Evolutionary conservation across 1,140 invertebrate species (phyloP).

Genomic region (Conopomorpha cramerella): DNA sequence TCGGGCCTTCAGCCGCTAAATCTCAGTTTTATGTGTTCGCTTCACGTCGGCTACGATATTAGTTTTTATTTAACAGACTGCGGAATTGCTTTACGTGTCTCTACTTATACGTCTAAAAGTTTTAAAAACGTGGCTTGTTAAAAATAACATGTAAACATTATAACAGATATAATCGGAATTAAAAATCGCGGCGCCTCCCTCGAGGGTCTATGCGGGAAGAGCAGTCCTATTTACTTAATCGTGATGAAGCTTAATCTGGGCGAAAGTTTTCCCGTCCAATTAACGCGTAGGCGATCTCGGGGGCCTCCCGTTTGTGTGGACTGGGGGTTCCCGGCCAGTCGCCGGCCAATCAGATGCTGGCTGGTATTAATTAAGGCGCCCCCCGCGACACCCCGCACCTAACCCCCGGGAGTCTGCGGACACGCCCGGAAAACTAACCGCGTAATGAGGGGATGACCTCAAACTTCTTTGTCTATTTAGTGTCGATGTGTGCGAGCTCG

Average conservation of each 20-base stretch:
- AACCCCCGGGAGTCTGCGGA: slow-evolving; percentile 50
- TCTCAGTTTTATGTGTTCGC: slow-evolving; percentile 59
- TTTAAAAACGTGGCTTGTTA: too few relatives aligned
- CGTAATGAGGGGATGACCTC: slow-evolving; percentile 59
- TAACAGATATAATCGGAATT: too few relatives aligned
- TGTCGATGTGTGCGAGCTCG: too few relatives aligned
- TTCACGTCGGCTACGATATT: slow-evolving; percentile 56
- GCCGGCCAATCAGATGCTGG: slow-evolving; percentile 50
- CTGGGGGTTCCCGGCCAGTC: slow-evolving; percentile 24
- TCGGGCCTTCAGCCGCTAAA: slow-evolving; percentile 47
- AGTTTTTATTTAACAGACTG: too few relatives aligned
- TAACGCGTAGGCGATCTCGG: slow-evolving; percentile 52
- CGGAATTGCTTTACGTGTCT: too few relatives aligned
- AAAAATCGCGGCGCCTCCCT: too few relatives aligned
- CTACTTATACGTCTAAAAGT: too few relatives aligned
- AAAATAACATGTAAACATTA: too few relatives aligned
- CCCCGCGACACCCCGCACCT: slow-evolving; percentile 32
- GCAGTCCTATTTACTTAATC: slow-evolving; percentile 40
- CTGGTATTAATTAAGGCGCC: slow-evolving; percentile 55
- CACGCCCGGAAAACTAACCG: slow-evolving; percentile 59
- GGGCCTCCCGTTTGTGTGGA: too few relatives aligned
- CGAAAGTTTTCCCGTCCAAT: slow-evolving; percentile 37
- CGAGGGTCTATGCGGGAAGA: too few relatives aligned
- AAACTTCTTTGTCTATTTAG: slow-evolving; percentile 50
- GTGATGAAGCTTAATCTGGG: slow-evolving; percentile 24